Percentiles rank a stretch among this genome's conserved stretches.
Evolutionary conservation across 2,113 vertebrate species (phyloP).

Genomic region (Martes martes): DNA sequence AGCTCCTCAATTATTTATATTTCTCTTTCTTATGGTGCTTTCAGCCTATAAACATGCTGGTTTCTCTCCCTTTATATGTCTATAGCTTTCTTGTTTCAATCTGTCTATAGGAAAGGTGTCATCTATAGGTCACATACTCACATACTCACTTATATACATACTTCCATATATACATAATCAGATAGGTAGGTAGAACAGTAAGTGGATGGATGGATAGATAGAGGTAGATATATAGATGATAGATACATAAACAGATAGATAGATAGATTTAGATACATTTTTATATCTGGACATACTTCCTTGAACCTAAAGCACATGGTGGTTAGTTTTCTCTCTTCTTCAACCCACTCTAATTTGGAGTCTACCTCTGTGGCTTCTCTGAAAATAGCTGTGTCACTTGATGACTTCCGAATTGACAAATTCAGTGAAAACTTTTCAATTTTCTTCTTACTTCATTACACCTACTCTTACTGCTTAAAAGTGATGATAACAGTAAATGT

Average conservation of each 20-base stretch:
- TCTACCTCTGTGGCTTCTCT: background rate
- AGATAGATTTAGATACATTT: background rate
- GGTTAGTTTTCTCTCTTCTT: background rate
- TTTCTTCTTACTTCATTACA: background rate
- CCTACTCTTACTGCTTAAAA: background rate
- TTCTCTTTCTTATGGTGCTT: background rate
- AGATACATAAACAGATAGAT: background rate
- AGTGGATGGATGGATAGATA: background rate
- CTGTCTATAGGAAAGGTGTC: background rate
- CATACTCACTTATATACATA: background rate
- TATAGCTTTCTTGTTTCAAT: background rate
- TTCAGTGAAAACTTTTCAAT: background rate
- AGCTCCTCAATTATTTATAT: background rate
- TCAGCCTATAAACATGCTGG: background rate
- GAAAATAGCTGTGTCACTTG: background rate
- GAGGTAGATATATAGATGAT: background rate
- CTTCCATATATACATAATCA: background rate
- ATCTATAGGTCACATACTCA: background rate
- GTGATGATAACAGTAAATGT: background rate
- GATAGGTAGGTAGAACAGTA: background rate
- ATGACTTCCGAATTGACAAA: background rate
- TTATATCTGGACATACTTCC: background rate
- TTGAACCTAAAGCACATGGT: background rate
- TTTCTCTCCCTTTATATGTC: background rate
- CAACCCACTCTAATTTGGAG: background rate